Percentiles rank a stretch among this genome's conserved stretches.
These are phyloP conservation scores for Ormia ochracea DNA, from an alignment of 2,888 invertebrate species.

Conservation along the genomic window DNA sequence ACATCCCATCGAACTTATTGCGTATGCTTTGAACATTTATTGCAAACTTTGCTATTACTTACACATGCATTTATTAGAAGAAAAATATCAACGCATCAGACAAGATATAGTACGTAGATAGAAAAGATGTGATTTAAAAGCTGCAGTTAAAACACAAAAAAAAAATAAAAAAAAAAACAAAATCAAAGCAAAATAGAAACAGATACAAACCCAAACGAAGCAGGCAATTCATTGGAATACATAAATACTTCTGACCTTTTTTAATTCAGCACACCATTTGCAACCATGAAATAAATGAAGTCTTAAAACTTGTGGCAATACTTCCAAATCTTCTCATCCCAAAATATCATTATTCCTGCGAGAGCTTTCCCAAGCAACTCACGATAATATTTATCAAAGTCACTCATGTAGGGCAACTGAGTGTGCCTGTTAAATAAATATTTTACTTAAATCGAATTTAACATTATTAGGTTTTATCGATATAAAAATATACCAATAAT, in stretches of 20 bases:
- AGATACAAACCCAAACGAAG: slow-evolving; percentile 12
- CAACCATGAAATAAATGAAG: neutral
- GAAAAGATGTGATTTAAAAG: slow-evolving; percentile 67
- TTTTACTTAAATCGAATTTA: no score
- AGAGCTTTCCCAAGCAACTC: no score
- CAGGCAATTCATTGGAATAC: slow-evolving; percentile 55
- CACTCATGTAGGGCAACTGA: no score
- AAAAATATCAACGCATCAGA: slow-evolving; percentile 33
- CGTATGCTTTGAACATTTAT: slow-evolving; percentile 46
- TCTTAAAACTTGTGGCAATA: no score
- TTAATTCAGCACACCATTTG: slow-evolving; percentile 33
- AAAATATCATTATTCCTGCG: no score
- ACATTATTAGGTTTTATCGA: no score
- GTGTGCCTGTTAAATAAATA: no score
- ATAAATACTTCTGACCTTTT: slow-evolving; percentile 38
- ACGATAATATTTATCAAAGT: no score
- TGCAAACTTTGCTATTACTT: slow-evolving; percentile 5
- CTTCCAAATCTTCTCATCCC: no score
- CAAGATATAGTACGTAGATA: slow-evolving; percentile 38
- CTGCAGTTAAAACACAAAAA: slow-evolving; percentile 48
- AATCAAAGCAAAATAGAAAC: neutral
- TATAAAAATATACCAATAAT: no score
- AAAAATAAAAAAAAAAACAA: no score
- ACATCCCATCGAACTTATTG: slow-evolving; percentile 50
- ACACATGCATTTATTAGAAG: neutral